Evolutionary conservation across 2,113 vertebrate genomes (phyloP), one percentile per base, ranked within the genome.

Genomic region (Galemys pyrenaicus): DNA sequence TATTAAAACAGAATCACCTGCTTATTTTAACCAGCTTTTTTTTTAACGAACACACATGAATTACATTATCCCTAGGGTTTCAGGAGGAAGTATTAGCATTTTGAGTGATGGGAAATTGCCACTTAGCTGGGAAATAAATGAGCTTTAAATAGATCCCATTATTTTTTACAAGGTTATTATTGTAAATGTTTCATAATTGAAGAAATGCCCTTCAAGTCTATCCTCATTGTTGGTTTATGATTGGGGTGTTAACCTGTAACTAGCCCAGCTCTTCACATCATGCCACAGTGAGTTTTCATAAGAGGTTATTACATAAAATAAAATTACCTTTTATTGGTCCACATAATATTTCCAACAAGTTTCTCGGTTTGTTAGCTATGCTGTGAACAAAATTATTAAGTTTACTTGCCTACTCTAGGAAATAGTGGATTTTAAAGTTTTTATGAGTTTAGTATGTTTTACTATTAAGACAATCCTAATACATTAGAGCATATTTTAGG

Each of bases 121-220:
- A 78, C 83, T 96, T 95, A 97, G 28, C 28, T 62, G 93, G 73
- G 68, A 90, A 65, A 88, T 65, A 80, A 96, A 64, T 95, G 94
- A 96, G 95, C 96, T 94, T 96, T 87, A 96, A 96, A 96, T 89
- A 95, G 28, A 60, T 90, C 62, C 67, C 49, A 95, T 56, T 95
- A 96, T 95, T 89, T 97, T 95, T 78, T 97, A 92, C 87, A 87
- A 87, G 91, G 28, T 94, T 97, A 92, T 94, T 67, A 95, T 49
- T 7, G 0, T 94, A 95, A 96, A 92, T 87, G 96, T 95, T 96
- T 92, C 83, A 81, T 87, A 81, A 91, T 49, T 92, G 87, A 89
- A 96, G 64, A 91, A 96, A 80, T 60, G 51, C 60, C 93, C 87
- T 93, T 65, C 81, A 82, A 64, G 80, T 92, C 87, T 94, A 65